phyloP scores from a whole-genome alignment of 2,888 invertebrate genomes.

The Noctua janthina region DNA sequence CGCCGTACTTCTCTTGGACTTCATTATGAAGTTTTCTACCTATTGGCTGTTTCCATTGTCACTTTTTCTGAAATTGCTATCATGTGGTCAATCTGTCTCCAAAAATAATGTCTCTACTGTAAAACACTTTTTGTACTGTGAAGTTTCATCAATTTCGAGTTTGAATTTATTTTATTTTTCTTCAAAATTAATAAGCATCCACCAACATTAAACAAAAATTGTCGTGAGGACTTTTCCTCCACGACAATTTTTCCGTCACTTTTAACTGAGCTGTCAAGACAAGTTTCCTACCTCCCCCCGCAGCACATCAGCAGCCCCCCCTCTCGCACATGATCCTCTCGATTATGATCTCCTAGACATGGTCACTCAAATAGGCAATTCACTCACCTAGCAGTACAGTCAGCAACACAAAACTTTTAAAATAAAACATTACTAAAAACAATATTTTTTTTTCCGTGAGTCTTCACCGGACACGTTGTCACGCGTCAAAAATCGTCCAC shows the following conservation, averaged over 20 bases:
- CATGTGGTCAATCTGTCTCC: neutral
- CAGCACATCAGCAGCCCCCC: too few relatives aligned
- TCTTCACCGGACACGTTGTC: constrained; percentile 50
- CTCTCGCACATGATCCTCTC: neutral
- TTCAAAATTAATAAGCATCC: neutral
- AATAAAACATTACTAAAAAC: constrained; percentile 42
- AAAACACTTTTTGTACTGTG: neutral
- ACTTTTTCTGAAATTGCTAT: neutral
- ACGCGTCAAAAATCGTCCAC: constrained; percentile 39
- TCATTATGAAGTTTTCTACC: neutral
- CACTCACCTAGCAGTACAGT: constrained; percentile 52
- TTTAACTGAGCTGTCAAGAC: neutral
- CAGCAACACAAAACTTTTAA: constrained; percentile 38
- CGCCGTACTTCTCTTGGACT: neutral
- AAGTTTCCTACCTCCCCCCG: neutral
- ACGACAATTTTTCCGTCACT: neutral
- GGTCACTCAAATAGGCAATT: neutral
- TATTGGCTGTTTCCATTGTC: neutral
- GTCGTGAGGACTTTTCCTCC: too few relatives aligned
- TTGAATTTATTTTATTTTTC: neutral
- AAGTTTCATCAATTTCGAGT: neutral
- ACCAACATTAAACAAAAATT: neutral
- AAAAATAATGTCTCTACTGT: neutral
- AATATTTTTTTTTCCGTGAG: constrained; percentile 1
- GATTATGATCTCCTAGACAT: neutral